A percentile compares a stretch with the other conserved stretches of the same genome.
Evolutionary conservation across 2,113 vertebrate genomes (phyloP).

Genomic region (Bubo blakistoni): DNA sequence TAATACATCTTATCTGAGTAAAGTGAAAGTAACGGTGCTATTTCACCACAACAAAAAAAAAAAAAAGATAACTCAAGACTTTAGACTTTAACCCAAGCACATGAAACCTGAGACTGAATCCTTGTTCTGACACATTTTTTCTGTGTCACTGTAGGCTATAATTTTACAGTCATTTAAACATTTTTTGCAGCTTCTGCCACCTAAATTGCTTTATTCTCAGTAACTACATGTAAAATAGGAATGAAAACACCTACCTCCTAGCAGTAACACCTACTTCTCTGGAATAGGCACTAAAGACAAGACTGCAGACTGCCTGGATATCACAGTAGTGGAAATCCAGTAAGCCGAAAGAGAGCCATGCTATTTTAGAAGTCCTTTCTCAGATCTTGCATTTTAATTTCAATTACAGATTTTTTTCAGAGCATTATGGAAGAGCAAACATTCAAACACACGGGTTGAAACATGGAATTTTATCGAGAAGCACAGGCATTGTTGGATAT

Average conservation of each 20-base stretch:
- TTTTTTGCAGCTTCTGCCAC: not conserved
- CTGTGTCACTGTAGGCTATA: not conserved
- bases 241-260: not conserved
- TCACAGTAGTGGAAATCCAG: not conserved
- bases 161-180: not conserved
- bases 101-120: not conserved
- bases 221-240: not conserved
- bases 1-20: not conserved
- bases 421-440: not conserved
- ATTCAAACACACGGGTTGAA: not conserved
- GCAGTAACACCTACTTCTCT: not conserved
- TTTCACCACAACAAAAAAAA: not conserved
- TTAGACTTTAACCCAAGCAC: not conserved
- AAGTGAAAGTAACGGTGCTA: not conserved
- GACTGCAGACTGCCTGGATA: not conserved
- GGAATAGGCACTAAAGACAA: not conserved
- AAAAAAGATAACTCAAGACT: not conserved
- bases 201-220: not conserved
- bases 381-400: not conserved
- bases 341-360: not conserved
- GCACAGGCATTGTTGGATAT: not conserved
- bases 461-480: not conserved
- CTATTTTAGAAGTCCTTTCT: not conserved
- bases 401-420: not conserved
- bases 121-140: not conserved